Base-by-base conservation (phyloP, 2,113 vertebrate genomes). In the Zosterops japonicus region DNA sequence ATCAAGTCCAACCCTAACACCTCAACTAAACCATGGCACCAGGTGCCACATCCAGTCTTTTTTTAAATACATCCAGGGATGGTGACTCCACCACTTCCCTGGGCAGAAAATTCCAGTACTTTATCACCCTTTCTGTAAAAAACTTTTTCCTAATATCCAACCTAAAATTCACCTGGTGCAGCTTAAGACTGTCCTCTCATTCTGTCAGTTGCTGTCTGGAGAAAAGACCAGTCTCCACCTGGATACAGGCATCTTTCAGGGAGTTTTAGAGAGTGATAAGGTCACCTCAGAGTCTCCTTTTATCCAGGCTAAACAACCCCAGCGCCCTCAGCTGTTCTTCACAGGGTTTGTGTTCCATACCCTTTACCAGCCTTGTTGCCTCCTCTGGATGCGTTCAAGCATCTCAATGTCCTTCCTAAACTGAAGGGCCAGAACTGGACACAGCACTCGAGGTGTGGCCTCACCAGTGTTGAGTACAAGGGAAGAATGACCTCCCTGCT, bases 351-450 rank as follows among this genome's bases (percentile, higher is more conserved):
- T 8, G 39, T 39, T 77, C 74, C 74, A 5, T 31, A 21, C 16
- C 12, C 22, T 22, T 61, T 16, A 4, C 57, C 57, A 33, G 9
- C 44, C 22, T 33, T 0, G 12, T 5, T 33, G 5, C 7, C 57
- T 61, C 15, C 35, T 50, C 57, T 77, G 56, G 72, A 60, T 0
- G 0, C 0, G 3, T 12, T 39, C 44, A 8, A 39, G 44, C 0
- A 0, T 47, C 55, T 24, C 44, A 24, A 24, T 0, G 0, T 60
- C 27, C 55, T 60, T 47, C 15, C 44, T 4, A 24, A 60, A 49
- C 56, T 49, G n/a, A 39, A n/a, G 72, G 12, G 2, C 15, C 52
- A 49, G 21, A 75, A 4, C n/a, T 59, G 55, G 20, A 24, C 27
- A 59, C 55, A 47, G 42, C 27, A 39, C n/a, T 49, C 12, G 2